These are phyloP conservation scores for Pteria penguin DNA, from an alignment of 2,888 invertebrate species.

Conservation along the genomic window DNA sequence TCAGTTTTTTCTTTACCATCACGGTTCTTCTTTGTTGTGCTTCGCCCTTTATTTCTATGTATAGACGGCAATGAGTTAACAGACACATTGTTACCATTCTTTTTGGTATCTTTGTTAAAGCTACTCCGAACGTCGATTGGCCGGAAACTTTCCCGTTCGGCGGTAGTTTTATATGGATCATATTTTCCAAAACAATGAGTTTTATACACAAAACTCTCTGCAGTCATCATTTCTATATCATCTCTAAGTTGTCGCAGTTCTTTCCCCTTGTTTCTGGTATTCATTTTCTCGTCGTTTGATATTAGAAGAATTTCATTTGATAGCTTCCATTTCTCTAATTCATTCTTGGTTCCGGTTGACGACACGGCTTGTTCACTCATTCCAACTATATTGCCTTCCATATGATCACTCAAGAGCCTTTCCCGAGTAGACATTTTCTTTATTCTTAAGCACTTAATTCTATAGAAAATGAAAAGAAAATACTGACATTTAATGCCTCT, in stretches of 20 bases:
- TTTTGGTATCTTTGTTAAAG: not conserved
- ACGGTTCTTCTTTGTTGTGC: not conserved
- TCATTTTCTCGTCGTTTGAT: conserved; percentile 13
- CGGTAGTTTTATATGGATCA: conserved; percentile 3
- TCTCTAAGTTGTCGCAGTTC: conserved; percentile 21
- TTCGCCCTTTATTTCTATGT: not conserved
- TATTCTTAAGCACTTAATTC: too few relatives aligned
- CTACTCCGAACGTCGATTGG: not conserved
- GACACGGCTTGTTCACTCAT: conserved; percentile 27
- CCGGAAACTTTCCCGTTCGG: not conserved
- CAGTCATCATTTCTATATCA: conserved; percentile 27
- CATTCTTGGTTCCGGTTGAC: conserved; percentile 18
- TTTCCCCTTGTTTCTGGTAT: not conserved
- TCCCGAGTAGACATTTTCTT: not conserved
- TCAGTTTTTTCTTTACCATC: not conserved
- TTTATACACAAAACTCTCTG: conserved; percentile 25
- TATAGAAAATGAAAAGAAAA: too few relatives aligned
- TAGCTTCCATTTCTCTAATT: conserved; percentile 33
- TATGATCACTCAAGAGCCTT: not conserved
- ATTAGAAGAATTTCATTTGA: conserved; percentile 21
- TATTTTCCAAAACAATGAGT: conserved; percentile 23
- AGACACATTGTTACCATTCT: not conserved
- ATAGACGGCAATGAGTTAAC: not conserved
- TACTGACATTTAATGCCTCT: too few relatives aligned
- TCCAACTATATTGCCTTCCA: conserved; percentile 12